Conservation (phyloP, 35 echinoderm and acorn worm species). For the Apostichopus japonicus region DNA sequence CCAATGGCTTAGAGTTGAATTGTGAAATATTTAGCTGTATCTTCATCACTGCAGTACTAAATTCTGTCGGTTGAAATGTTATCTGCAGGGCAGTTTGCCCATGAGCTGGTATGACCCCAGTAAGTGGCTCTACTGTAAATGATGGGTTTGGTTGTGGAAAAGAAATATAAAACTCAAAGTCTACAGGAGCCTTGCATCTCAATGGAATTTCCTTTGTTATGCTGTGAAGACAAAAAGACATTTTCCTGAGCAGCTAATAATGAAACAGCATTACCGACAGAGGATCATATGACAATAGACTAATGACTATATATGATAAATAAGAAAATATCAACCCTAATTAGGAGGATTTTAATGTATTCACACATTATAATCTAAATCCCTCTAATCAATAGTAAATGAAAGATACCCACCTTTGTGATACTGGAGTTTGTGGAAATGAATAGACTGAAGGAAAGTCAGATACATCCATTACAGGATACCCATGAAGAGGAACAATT, state of each 20-base stretch:
- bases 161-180: conserved; percentile 95
- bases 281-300: no score
- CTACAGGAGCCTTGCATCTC: conserved; percentile 85
- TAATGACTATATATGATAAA: not conserved
- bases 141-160: conserved; percentile 86
- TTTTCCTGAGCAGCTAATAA: not conserved
- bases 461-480: conserved; percentile 81
- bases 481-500: conserved; percentile 86
- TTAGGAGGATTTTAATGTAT: not conserved
- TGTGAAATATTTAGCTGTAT: conserved; percentile 91
- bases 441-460: conserved; percentile 89
- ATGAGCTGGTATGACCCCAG: conserved; percentile 83
- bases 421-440: conserved; percentile 92
- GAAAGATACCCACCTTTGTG: conserved; percentile 67
- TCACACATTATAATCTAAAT: not conserved
- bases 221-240: conserved; percentile 52
- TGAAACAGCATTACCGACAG: no score
- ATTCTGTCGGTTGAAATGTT: conserved; percentile 90
- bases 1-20: conserved; percentile 89
- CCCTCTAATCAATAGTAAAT: not conserved
- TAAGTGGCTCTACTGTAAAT: conserved; percentile 76
- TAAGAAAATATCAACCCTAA: not conserved
- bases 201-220: conserved; percentile 82
- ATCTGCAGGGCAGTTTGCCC: conserved; percentile 69
- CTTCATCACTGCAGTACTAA: conserved; percentile 94